These are phyloP conservation scores for Phymatocera aterrima DNA, from an alignment of 2,888 invertebrate species.

Conservation along the genomic window DNA sequence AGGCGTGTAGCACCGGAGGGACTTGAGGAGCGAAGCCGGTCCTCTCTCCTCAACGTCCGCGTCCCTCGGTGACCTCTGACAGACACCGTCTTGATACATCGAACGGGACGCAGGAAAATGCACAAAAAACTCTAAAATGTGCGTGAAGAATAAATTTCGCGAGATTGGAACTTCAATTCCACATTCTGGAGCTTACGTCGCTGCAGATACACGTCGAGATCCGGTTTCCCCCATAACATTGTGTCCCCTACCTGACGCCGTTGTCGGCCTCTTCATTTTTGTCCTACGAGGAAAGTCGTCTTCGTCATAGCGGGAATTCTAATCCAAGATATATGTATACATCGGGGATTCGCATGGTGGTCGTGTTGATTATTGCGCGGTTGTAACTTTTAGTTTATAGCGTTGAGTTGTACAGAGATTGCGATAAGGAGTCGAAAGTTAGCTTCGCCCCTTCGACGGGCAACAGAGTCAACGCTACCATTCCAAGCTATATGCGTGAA, in stretches of 20 bases:
- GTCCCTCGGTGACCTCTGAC: conserved; percentile 7
- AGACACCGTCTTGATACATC: neutral
- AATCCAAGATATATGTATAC: neutral
- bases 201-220: no score
- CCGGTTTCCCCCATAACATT: neutral
- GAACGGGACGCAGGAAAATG: neutral
- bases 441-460: neutral
- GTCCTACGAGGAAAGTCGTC: neutral
- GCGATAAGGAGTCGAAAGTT: conserved; percentile 10
- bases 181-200: neutral
- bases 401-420: neutral
- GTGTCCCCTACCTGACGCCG: neutral
- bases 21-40: neutral
- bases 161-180: neutral
- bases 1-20: neutral
- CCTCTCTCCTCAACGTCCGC: no score
- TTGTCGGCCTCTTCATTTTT: neutral
- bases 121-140: neutral
- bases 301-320: neutral
- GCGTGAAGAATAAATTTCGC: neutral
- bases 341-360: neutral
- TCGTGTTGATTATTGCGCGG: neutral
- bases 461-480: neutral
- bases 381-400: conserved; percentile 4
- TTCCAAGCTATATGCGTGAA: neutral